Percentiles rank a stretch among this genome's conserved stretches.
phyloP scores from a whole-genome alignment of 2,797 vertebrate genomes.

The Gambelia wislizenii region DNA sequence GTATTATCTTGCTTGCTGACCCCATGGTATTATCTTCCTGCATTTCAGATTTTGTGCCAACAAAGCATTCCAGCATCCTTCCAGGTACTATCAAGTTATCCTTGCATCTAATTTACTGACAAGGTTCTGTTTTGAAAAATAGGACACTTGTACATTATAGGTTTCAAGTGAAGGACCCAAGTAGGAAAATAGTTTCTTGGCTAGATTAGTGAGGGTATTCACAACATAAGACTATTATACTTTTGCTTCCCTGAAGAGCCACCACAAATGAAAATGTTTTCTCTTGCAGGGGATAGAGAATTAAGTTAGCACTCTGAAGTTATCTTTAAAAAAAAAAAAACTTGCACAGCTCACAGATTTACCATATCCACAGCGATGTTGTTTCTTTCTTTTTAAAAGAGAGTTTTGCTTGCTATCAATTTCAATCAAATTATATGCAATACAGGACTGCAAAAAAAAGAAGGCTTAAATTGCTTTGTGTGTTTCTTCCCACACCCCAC shows the following conservation, averaged over 20 bases:
- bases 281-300: not conserved
- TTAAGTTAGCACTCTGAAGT: not conserved
- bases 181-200: not conserved
- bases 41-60: not conserved
- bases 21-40: not conserved
- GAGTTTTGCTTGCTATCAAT: slow-evolving; percentile 62
- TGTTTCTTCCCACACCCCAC: slow-evolving; percentile 48
- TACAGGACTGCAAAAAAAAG: slow-evolving; percentile 41
- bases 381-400: slow-evolving; percentile 16
- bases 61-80: not conserved
- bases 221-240: not conserved
- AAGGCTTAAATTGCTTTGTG: slow-evolving; percentile 44
- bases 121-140: too few relatives aligned
- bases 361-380: not conserved
- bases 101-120: not conserved
- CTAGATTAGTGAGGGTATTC: not conserved
- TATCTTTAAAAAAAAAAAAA: not conserved
- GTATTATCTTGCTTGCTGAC: not conserved
- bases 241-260: accelerated
- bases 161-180: not conserved
- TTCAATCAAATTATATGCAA: slow-evolving; percentile 64
- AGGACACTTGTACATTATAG: not conserved
- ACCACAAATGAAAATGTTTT: not conserved
- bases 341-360: slow-evolving; percentile 18
- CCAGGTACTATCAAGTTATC: not conserved